Evolutionary conservation across 2,797 vertebrate species (phyloP).

Genomic region (Semotilus atromaculatus): DNA sequence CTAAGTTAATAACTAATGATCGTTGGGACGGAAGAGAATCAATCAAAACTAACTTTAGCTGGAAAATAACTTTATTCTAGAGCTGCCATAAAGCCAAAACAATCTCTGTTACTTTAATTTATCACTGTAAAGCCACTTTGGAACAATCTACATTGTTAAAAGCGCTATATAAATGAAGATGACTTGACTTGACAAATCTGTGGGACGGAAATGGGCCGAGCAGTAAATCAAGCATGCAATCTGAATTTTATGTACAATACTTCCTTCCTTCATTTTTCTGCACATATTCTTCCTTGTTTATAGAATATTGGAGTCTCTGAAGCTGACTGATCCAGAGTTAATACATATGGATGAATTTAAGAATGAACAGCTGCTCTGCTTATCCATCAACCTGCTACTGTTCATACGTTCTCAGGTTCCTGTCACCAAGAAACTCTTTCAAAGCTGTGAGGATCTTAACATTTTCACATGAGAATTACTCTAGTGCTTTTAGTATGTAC

Average conservation of each 20-base stretch:
- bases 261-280: not conserved
- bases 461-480: not conserved
- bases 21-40: too few species aligned
- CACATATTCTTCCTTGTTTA: constrained; percentile 4
- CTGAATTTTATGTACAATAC: not conserved
- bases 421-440: constrained; percentile 74
- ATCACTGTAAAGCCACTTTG: too few species aligned
- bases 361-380: constrained; percentile 77
- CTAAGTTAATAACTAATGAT: too few species aligned
- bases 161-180: too few species aligned
- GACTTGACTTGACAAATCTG: not conserved
- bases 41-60: too few species aligned
- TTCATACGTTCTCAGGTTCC: constrained; percentile 79
- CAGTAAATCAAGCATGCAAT: not conserved
- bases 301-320: constrained; percentile 74
- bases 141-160: too few species aligned
- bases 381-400: constrained; percentile 76
- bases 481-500: not conserved
- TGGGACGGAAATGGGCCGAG: not conserved
- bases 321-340: constrained; percentile 71
- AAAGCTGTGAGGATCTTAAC: constrained; percentile 74
- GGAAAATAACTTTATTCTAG: too few species aligned
- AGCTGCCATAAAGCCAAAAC: too few species aligned
- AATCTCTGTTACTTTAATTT: too few species aligned
- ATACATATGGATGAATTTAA: constrained; percentile 78